Conservation (phyloP, 2,113 vertebrate species). For the Podarcis cretensis region DNA sequence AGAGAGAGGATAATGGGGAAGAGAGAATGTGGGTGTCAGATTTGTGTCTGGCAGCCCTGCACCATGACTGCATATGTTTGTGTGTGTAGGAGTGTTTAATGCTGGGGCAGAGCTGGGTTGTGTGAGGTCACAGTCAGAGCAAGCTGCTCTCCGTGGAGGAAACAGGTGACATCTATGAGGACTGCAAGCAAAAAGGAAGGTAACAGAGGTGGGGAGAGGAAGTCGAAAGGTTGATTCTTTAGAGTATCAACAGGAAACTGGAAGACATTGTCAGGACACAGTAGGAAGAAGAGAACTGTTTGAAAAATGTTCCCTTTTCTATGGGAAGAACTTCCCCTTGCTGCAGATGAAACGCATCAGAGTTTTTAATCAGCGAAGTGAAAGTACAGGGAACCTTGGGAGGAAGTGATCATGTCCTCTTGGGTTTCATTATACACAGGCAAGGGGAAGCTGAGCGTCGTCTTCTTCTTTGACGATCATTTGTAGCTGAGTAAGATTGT, state of each 20-base stretch:
- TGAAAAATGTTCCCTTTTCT: background rate
- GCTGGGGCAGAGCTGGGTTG: background rate
- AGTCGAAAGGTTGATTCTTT: background rate
- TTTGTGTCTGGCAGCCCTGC: background rate
- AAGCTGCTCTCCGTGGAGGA: background rate
- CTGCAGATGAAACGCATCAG: background rate
- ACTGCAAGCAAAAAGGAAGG: background rate
- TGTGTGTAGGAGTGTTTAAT: background rate
- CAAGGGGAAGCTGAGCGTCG: no score
- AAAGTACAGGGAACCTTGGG: no score
- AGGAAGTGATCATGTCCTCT: no score
- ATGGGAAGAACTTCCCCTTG: background rate
- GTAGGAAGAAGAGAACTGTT: background rate
- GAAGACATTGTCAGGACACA: no score
- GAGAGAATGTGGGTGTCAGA: background rate
- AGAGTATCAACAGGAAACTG: no score
- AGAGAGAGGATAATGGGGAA: background rate
- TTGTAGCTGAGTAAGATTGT: no score
- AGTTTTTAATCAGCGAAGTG: background rate
- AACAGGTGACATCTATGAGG: background rate
- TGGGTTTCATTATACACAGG: no score
- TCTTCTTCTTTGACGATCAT: no score
- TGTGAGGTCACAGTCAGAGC: background rate
- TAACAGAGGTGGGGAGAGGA: no score
- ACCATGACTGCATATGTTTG: no score